A percentile compares a stretch with the other conserved stretches of the same genome.
Evolutionary conservation across 2,888 invertebrate species (phyloP).

Genomic region (Ennomos fuscantarius): DNA sequence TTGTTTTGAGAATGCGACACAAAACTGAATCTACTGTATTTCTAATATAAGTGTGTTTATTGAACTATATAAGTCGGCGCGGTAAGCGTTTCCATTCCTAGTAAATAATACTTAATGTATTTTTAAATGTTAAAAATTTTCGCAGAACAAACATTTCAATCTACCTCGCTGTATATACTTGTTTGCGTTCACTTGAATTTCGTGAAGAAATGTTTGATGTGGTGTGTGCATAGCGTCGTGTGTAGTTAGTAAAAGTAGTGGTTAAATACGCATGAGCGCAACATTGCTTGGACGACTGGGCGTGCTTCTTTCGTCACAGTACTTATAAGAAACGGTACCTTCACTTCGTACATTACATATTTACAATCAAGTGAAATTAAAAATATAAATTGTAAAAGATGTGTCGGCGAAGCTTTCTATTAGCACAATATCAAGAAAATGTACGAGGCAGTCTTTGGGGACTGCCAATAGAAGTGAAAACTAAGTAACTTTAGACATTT

Average conservation of each 20-base stretch:
- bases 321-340: slow-evolving; percentile 30
- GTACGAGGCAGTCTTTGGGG: no score
- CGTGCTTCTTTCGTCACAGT: slow-evolving; percentile 20
- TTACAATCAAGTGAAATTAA: not conserved
- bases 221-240: slow-evolving; percentile 44
- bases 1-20: no score
- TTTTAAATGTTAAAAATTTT: slow-evolving; percentile 38
- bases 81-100: slow-evolving; percentile 53
- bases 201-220: slow-evolving; percentile 44
- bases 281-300: no score
- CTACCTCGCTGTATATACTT: slow-evolving; percentile 68
- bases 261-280: slow-evolving; percentile 51
- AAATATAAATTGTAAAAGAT: no score
- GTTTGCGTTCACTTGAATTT: slow-evolving; percentile 54
- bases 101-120: slow-evolving; percentile 30
- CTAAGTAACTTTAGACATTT: no score
- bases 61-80: slow-evolving; percentile 37
- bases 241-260: no score
- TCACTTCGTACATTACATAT: not conserved
- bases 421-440: no score
- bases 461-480: no score
- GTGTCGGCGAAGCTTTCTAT: no score
- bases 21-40: slow-evolving; percentile 15
- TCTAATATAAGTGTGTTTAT: slow-evolving; percentile 41
- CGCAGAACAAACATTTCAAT: slow-evolving; percentile 61